Percentiles rank a stretch among this genome's conserved stretches.
These are phyloP conservation scores for Morone saxatilis DNA, from an alignment of 2,113 vertebrate genomes.

Conservation along the genomic window DNA sequence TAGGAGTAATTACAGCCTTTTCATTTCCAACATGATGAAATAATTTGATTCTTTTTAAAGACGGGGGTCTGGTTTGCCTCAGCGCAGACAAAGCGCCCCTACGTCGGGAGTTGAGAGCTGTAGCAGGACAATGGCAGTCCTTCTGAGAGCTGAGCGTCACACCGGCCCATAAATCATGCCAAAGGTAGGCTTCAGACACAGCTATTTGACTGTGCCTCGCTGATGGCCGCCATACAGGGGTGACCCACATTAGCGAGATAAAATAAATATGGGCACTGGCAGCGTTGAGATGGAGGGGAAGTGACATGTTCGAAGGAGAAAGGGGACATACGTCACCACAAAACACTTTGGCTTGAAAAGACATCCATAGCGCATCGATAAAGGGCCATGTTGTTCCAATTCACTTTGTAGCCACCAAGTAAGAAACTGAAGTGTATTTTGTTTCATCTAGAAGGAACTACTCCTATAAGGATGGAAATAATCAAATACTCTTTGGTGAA, in stretches of 20 bases:
- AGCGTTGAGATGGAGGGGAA: slow-evolving; percentile 73
- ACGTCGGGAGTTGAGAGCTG: slow-evolving; percentile 91
- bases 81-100: slow-evolving; percentile 95
- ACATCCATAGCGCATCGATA: slow-evolving; percentile 58
- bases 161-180: slow-evolving; percentile 93
- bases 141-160: slow-evolving; percentile 87
- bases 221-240: slow-evolving; percentile 86
- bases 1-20: slow-evolving; percentile 99
- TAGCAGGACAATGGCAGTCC: slow-evolving; percentile 93
- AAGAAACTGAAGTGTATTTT: slow-evolving; percentile 49
- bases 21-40: slow-evolving; percentile 99
- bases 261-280: slow-evolving; percentile 87
- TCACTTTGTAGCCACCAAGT: slow-evolving; percentile 54
- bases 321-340: slow-evolving; percentile 72
- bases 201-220: slow-evolving; percentile 88
- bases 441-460: slow-evolving; percentile 56
- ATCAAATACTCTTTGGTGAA: slow-evolving; percentile 68
- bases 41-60: slow-evolving; percentile 99
- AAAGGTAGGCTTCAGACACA: slow-evolving; percentile 89
- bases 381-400: slow-evolving; percentile 71
- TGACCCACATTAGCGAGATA: slow-evolving; percentile 88
- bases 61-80: slow-evolving; percentile 98
- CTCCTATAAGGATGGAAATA: slow-evolving; percentile 69
- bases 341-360: slow-evolving; percentile 65
- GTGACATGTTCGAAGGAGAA: slow-evolving; percentile 80